phyloP scores from a whole-genome alignment of 2,888 invertebrate species.

The Sylvicola cinctus region DNA sequence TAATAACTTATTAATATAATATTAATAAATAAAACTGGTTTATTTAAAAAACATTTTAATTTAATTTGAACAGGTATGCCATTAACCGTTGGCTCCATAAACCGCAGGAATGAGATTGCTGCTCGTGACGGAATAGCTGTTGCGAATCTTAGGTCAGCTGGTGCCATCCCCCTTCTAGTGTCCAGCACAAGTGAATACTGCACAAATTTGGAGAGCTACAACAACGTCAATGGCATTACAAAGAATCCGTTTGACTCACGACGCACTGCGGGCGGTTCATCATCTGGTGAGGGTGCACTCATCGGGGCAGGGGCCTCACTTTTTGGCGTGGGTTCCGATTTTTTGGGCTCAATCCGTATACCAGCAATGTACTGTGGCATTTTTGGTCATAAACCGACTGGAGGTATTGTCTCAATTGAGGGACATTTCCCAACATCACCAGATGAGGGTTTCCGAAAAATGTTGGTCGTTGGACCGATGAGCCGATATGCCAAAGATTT shows the following conservation, averaged over 20 bases:
- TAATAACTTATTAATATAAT: too few species aligned
- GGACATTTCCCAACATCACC: slow-evolving; percentile 37
- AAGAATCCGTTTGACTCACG: slow-evolving; percentile 64
- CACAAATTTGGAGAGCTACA: slow-evolving; percentile 69
- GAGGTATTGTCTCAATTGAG: slow-evolving; percentile 33
- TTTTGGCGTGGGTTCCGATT: slow-evolving; percentile 65
- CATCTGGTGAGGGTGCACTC: slow-evolving; percentile 65
- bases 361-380: slow-evolving; percentile 73
- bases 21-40: too few species aligned
- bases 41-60: too few species aligned
- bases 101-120: slow-evolving; percentile 29
- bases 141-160: slow-evolving; percentile 37
- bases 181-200: slow-evolving; percentile 80
- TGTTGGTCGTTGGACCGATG: slow-evolving; percentile 49
- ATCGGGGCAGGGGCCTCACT: slow-evolving; percentile 53
- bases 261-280: slow-evolving; percentile 66
- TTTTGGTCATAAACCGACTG: slow-evolving; percentile 71
- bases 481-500: slow-evolving; percentile 61
- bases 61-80: too few species aligned
- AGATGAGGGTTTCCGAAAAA: slow-evolving; percentile 28
- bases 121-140: slow-evolving; percentile 47
- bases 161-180: slow-evolving; percentile 60
- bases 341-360: slow-evolving; percentile 71
- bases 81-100: slow-evolving; percentile 42
- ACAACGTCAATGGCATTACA: slow-evolving; percentile 42